Evolutionary conservation across 2,888 invertebrate species (phyloP), one percentile per base, ranked within the genome.

Genomic region (Lacanobia wlatinum): DNA sequence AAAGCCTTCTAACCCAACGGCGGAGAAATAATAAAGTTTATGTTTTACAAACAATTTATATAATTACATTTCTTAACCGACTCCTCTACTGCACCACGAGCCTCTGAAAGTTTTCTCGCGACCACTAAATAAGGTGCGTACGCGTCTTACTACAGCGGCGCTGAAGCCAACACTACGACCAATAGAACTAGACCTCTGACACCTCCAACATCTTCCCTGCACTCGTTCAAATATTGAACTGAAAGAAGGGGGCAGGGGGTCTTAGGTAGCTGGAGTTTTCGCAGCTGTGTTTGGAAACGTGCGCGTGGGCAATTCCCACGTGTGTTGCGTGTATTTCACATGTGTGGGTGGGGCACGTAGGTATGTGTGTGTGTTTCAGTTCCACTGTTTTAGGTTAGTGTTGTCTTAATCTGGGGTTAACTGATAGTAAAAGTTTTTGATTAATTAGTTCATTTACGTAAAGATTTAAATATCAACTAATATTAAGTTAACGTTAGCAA

Each of bases 91-190:
- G 65, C 84, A 90, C 90, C 69, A 75, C 82, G 87, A 90, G 83
- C 83, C 85, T 9, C 87, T 76, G 78, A 87, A 88, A 87, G 78
- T 87, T 87, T 83, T 82, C 78, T 82, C 81, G 76, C 59, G 87
- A 87, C 82, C 85, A 81, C 92, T 92, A 92, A 91, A 93, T 91
- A 92, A 87, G 92, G 93, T 82, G 90, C 88, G 90, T 88, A 88
- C 89, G 86, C 80, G 81, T 77, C 85, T 80, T 88, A 91, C 89
- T 88, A 88, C 86, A 70, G 75, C 69, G 38, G 18, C 72, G 80
- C 86, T 84, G 87, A 88, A 87, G 88, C 87, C 84, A 88, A 84
- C 76, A 86, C 70, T 38, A 67, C 43, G 38, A 14, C 89, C 88
- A 89, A n/a, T 50, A 55, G 67, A 80, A 10, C 2, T 16, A 70